Evolutionary conservation across 2,113 vertebrate genomes (phyloP).

Genomic region (Vanacampus margaritifer): DNA sequence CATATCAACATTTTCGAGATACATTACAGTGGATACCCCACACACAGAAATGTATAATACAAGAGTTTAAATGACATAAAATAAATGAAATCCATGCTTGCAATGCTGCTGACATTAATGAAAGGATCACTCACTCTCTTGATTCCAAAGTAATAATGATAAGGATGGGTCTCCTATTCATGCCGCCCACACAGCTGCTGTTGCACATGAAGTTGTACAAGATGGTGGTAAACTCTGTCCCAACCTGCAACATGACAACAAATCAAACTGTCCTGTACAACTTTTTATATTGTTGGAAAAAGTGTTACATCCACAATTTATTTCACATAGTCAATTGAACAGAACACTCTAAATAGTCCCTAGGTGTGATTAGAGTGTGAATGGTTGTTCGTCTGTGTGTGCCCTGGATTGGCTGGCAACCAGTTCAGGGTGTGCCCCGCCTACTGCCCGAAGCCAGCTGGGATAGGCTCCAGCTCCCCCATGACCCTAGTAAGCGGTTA

Average conservation of each 20-base stretch:
- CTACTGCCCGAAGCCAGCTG: too few relatives aligned
- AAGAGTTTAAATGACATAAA: background rate
- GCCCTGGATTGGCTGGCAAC: too few relatives aligned
- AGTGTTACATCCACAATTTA: background rate
- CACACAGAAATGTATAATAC: background rate
- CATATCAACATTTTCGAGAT: background rate
- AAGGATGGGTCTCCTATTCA: constrained; percentile 96
- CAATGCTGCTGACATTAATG: background rate
- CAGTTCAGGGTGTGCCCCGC: too few relatives aligned
- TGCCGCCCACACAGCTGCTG: constrained; percentile 98
- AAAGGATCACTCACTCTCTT: constrained; percentile 81
- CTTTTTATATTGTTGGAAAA: background rate
- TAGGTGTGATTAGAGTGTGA: too few relatives aligned
- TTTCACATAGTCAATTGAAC: background rate
- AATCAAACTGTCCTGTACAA: background rate
- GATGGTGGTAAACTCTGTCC: constrained; percentile 96
- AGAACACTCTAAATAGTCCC: too few relatives aligned
- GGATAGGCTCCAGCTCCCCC: too few relatives aligned
- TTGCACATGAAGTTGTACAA: constrained; percentile 99
- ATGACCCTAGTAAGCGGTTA: too few relatives aligned
- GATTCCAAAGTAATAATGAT: constrained; percentile 97
- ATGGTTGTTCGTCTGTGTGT: too few relatives aligned
- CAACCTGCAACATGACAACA: constrained; percentile 78
- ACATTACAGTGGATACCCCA: too few relatives aligned
- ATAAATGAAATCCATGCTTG: background rate